phyloP scores from a whole-genome alignment of 2,888 invertebrate genomes.

The Drosophila suboccidentalis region DNA sequence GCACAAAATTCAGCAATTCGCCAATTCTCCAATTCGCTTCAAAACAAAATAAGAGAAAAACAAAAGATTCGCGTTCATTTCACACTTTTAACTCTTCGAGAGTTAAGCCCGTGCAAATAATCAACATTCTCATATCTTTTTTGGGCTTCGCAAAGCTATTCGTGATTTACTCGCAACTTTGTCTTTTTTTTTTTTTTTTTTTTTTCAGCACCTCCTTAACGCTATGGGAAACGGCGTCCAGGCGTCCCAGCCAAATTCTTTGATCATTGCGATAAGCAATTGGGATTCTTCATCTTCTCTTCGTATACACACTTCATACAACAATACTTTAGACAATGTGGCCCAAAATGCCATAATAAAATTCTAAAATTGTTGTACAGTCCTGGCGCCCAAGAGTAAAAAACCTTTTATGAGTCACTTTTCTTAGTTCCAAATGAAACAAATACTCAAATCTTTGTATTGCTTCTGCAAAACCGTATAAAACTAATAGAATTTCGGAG shows the following conservation, averaged over 20 bases:
- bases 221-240: slow-evolving; percentile 64
- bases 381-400: neutral
- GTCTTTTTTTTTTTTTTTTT: slow-evolving; percentile 22
- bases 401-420: neutral
- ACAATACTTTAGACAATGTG: neutral
- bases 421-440: neutral
- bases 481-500: neutral
- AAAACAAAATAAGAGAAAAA: neutral
- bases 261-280: slow-evolving; percentile 71
- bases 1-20: slow-evolving; percentile 69
- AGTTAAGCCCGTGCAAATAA: slow-evolving; percentile 73
- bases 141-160: slow-evolving; percentile 62
- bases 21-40: slow-evolving; percentile 54
- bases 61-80: slow-evolving; percentile 63
- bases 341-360: neutral
- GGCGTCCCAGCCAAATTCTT: slow-evolving; percentile 59
- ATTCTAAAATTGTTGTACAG: slow-evolving; percentile 9
- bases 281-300: slow-evolving; percentile 31
- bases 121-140: slow-evolving; percentile 79
- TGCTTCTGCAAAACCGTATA: neutral
- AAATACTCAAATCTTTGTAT: neutral
- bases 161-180: slow-evolving; percentile 75
- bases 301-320: neutral
- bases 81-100: slow-evolving; percentile 58
- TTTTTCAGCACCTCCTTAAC: slow-evolving; percentile 73